Percentiles rank a stretch among this genome's conserved stretches.
phyloP scores from a whole-genome alignment of 2,888 invertebrate genomes.

The Aproaerema taeniolella region DNA sequence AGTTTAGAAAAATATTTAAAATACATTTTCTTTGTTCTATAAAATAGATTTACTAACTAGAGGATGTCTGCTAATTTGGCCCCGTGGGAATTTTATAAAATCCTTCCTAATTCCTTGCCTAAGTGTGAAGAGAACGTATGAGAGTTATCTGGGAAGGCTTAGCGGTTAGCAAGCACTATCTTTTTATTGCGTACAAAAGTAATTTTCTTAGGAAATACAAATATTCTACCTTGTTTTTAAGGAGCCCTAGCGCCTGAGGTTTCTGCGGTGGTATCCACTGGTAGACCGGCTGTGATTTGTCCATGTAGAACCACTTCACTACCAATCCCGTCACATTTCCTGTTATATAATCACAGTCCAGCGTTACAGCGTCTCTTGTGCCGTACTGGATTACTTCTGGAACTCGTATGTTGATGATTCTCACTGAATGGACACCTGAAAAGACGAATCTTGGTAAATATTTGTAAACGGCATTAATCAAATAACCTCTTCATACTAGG shows the following conservation, averaged over 20 bases:
- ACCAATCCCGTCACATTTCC: constrained; percentile 82
- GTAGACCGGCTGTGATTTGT: constrained; percentile 82
- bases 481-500: neutral
- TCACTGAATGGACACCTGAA: constrained; percentile 75
- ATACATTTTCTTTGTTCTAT: too few species aligned
- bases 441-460: too few species aligned
- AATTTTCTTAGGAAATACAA: neutral
- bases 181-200: too few species aligned
- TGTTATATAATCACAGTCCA: constrained; percentile 85
- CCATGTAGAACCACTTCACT: constrained; percentile 86
- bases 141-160: too few species aligned
- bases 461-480: neutral
- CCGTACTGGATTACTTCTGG: constrained; percentile 79
- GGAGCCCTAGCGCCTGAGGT: constrained; percentile 80
- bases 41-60: too few species aligned
- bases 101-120: too few species aligned
- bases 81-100: too few species aligned
- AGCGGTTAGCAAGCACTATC: too few species aligned
- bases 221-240: constrained; percentile 50
- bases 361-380: constrained; percentile 74
- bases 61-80: too few species aligned
- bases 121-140: too few species aligned
- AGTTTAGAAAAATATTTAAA: too few species aligned
- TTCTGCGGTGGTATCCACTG: constrained; percentile 86
- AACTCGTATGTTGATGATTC: constrained; percentile 78